These are phyloP conservation scores for Wasmannia auropunctata DNA, from an alignment of 1,140 invertebrate species.

Conservation along the genomic window DNA sequence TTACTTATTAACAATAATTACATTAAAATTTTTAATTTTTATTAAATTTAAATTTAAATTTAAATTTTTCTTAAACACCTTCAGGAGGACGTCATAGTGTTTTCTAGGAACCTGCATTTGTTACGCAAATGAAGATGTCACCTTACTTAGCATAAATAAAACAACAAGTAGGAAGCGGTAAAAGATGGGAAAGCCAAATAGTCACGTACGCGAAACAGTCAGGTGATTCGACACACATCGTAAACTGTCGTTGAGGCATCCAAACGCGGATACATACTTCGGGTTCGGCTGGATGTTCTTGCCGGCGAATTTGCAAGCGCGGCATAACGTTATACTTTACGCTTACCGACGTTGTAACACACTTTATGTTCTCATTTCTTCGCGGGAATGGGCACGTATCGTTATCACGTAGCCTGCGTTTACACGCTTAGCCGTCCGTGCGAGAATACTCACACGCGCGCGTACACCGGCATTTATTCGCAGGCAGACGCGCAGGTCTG, in stretches of 20 bases:
- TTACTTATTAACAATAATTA: background rate
- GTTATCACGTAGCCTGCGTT: constrained; percentile 12
- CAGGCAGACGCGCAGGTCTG: background rate
- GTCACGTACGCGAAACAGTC: constrained; percentile 28
- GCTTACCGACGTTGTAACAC: background rate
- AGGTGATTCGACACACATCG: background rate
- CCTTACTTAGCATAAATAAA: constrained; percentile 15
- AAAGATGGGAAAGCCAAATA: background rate
- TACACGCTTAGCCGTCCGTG: background rate
- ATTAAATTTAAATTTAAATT: too few relatives aligned
- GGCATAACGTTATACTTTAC: background rate
- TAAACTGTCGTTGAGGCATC: constrained; percentile 8
- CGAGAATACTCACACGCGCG: background rate
- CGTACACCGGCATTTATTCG: background rate
- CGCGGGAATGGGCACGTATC: background rate
- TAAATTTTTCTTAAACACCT: too few relatives aligned
- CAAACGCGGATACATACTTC: background rate
- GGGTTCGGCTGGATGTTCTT: background rate
- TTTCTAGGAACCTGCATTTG: background rate
- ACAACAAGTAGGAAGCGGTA: background rate
- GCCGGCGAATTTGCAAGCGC: background rate
- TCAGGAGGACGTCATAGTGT: background rate
- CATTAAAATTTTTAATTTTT: background rate
- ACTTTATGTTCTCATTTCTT: constrained; percentile 26
- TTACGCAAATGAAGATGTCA: constrained; percentile 32